Conservation (phyloP, 1,140 invertebrate species). For the Listronotus oregonensis region DNA sequence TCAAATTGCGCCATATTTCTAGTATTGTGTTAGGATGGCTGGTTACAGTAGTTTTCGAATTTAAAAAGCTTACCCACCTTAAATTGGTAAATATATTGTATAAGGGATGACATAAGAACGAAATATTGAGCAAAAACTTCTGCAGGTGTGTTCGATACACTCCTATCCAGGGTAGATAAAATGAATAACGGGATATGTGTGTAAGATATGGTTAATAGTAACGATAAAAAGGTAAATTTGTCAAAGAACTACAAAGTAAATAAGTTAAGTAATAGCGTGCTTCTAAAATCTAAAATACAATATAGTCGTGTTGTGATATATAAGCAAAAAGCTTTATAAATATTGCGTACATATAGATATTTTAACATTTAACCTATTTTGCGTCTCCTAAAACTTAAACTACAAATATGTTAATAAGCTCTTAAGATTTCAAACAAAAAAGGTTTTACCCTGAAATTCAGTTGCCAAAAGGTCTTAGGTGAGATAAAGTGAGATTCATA, state of each 20-base stretch:
- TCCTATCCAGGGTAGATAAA: constrained; percentile 11
- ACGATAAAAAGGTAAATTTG: constrained; percentile 24
- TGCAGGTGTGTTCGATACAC: constrained; percentile 28
- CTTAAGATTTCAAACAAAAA: constrained; percentile 32
- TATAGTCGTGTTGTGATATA: constrained; percentile 50
- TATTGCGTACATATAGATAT: constrained; percentile 46
- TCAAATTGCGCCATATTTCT: too few species aligned
- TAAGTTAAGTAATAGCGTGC: constrained; percentile 45
- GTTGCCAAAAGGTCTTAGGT: constrained; percentile 34
- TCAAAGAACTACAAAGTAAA: constrained; percentile 34
- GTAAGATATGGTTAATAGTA: constrained; percentile 36
- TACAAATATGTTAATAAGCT: constrained; percentile 23
- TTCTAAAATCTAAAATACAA: constrained; percentile 45
- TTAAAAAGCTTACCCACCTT: constrained; percentile 29
- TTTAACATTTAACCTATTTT: constrained; percentile 33
- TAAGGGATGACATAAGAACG: constrained; percentile 32
- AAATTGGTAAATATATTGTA: constrained; percentile 10
- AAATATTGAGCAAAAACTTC: constrained; percentile 43
- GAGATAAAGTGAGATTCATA: constrained; percentile 27
- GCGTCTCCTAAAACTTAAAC: constrained; percentile 35
- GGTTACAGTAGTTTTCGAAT: too few species aligned
- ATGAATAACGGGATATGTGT: constrained; percentile 26
- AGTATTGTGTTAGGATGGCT: too few species aligned
- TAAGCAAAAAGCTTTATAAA: constrained; percentile 47
- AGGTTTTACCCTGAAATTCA: constrained; percentile 43